Evolutionary conservation across 1,140 invertebrate genomes (phyloP).

Genomic region (Vanessa tameamea): DNA sequence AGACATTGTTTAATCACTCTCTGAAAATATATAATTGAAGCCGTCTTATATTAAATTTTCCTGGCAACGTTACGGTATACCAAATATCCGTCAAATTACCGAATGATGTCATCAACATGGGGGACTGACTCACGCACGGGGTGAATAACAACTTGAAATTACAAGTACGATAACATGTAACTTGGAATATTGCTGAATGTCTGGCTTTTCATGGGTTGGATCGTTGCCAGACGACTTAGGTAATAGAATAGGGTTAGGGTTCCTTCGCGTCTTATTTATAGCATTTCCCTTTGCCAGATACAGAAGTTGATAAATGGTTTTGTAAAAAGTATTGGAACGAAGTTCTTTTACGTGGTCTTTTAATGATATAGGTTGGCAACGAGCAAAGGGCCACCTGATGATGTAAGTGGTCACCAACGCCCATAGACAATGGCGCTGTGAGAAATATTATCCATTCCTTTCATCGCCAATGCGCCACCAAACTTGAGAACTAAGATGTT

Average conservation of each 20-base stretch:
- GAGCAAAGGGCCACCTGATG: too few species aligned
- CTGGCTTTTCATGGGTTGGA: conserved; percentile 11
- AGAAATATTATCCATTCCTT: too few species aligned
- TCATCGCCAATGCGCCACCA: too few species aligned
- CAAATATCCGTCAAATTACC: background rate
- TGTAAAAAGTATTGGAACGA: background rate
- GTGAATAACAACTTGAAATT: conserved; percentile 18
- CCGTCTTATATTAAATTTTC: background rate
- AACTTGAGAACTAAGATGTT: too few species aligned
- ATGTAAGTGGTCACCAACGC: too few species aligned
- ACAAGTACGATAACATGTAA: background rate
- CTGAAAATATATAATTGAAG: background rate
- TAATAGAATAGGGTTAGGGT: conserved; percentile 11
- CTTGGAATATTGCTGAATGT: conserved; percentile 9
- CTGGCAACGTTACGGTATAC: background rate
- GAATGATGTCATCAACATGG: background rate
- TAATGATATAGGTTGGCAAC: too few species aligned
- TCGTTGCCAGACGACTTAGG: conserved; percentile 11
- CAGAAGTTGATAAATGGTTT: background rate
- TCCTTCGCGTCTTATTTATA: conserved; percentile 6
- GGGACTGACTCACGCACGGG: conserved; percentile 11
- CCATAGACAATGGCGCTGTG: too few species aligned
- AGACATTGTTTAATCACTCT: too few species aligned
- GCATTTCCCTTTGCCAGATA: background rate
- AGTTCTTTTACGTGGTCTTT: too few species aligned